Conservation (phyloP, 2,888 invertebrate species). For the Habroteleia sp. region DNA sequence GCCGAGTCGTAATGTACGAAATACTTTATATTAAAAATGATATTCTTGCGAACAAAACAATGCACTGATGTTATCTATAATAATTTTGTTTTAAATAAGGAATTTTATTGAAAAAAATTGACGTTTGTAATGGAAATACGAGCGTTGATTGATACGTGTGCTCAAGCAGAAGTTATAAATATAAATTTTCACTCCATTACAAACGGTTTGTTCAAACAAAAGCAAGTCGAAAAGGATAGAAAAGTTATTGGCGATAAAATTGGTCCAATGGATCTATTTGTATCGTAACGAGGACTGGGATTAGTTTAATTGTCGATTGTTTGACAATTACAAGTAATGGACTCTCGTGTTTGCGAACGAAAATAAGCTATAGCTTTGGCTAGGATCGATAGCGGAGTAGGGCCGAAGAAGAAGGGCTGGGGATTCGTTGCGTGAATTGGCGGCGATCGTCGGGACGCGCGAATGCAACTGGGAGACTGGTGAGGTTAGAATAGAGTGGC, state of each 20-base stretch:
- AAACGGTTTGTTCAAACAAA: constrained; percentile 8
- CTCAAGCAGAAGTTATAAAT: neutral
- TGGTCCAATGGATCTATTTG: constrained; percentile 39
- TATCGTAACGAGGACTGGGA: constrained; percentile 22
- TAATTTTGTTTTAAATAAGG: too few relatives aligned
- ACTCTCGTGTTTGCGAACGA: constrained; percentile 23
- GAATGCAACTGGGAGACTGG: constrained; percentile 46
- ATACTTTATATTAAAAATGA: too few relatives aligned
- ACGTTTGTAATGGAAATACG: too few relatives aligned
- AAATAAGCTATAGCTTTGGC: constrained; percentile 15
- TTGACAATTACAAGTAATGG: constrained; percentile 46
- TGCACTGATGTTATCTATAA: too few relatives aligned
- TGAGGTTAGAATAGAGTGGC: constrained; percentile 63
- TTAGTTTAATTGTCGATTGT: constrained; percentile 49
- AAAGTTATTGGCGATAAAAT: constrained; percentile 18
- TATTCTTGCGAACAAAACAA: too few relatives aligned
- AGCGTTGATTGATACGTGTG: too few relatives aligned
- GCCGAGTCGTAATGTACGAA: too few relatives aligned
- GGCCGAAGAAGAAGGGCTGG: constrained; percentile 11
- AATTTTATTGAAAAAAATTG: too few relatives aligned
- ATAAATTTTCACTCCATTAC: constrained; percentile 23
- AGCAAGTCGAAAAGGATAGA: constrained; percentile 11
- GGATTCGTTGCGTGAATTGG: constrained; percentile 38
- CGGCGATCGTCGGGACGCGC: constrained; percentile 20
- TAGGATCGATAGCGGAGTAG: constrained; percentile 15